Evolutionary conservation across 1,140 invertebrate species (phyloP).

Genomic region (Eurosta solidaginis): DNA sequence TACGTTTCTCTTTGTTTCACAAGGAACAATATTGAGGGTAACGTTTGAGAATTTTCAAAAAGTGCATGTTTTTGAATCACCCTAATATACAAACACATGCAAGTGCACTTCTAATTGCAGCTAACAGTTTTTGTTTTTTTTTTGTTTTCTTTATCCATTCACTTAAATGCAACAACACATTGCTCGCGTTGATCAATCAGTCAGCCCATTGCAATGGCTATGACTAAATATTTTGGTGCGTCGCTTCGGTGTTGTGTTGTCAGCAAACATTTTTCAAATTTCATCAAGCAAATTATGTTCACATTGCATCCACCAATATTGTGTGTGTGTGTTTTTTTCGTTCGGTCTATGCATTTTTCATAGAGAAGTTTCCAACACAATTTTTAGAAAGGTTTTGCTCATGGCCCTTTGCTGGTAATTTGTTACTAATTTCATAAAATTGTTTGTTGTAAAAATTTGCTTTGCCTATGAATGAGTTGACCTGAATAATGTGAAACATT

Average conservation of each 20-base stretch:
- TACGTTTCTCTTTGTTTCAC: too few species aligned
- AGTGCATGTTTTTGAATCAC: too few species aligned
- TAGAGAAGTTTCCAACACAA: neutral
- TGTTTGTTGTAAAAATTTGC: neutral
- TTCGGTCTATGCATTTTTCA: neutral
- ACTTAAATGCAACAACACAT: too few species aligned
- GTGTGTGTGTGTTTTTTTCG: neutral
- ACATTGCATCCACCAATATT: neutral
- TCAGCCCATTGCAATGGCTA: too few species aligned
- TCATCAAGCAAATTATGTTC: constrained; percentile 1
- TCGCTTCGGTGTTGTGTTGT: neutral
- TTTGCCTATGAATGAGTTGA: neutral
- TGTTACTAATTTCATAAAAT: neutral
- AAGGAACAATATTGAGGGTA: too few species aligned
- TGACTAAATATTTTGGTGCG: neutral
- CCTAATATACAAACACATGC: too few species aligned
- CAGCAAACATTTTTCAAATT: constrained; percentile 24
- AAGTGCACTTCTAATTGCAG: neutral
- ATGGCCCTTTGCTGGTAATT: neutral
- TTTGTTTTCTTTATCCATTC: too few species aligned
- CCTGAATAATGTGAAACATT: too few species aligned
- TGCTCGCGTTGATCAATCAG: too few species aligned
- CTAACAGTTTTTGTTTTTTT: too few species aligned
- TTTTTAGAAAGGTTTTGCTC: neutral
- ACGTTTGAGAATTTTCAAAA: too few species aligned